Conservation (phyloP, 2,888 invertebrate genomes). For the Hypomecis atomaria region DNA sequence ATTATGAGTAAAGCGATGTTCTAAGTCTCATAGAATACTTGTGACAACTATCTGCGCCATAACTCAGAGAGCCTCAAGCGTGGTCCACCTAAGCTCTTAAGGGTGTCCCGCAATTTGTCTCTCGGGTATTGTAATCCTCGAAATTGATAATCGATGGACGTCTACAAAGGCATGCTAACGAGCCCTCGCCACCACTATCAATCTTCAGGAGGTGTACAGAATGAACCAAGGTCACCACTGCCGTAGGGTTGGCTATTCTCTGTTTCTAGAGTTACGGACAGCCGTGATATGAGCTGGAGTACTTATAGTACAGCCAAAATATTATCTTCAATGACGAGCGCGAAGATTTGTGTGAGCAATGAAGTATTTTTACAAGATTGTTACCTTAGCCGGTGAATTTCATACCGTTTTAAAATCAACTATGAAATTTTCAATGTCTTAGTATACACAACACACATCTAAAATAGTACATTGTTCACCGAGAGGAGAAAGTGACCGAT, state of each 20-base stretch:
- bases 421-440: too few relatives aligned
- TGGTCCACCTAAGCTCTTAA: slow-evolving; percentile 50
- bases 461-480: too few relatives aligned
- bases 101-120: slow-evolving; percentile 62
- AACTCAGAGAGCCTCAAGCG: slow-evolving; percentile 44
- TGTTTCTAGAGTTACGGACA: neutral
- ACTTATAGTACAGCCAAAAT: too few relatives aligned
- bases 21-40: slow-evolving; percentile 2
- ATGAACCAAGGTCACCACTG: slow-evolving; percentile 54
- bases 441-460: too few relatives aligned
- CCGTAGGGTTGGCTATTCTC: slow-evolving; percentile 18
- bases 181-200: slow-evolving; percentile 59
- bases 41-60: slow-evolving; percentile 12
- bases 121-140: slow-evolving; percentile 56
- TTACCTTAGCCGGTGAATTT: too few relatives aligned
- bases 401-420: too few relatives aligned
- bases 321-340: too few relatives aligned
- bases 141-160: slow-evolving; percentile 72
- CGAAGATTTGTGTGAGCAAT: too few relatives aligned
- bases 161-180: slow-evolving; percentile 65
- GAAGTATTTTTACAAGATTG: too few relatives aligned
- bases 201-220: slow-evolving; percentile 53
- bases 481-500: too few relatives aligned
- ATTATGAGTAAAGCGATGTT: neutral
- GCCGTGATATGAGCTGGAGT: too few relatives aligned